A percentile compares a stretch with the other conserved stretches of the same genome.
These are phyloP conservation scores for Oreotragus oreotragus DNA, from an alignment of 2,113 vertebrate genomes.

Conservation along the genomic window DNA sequence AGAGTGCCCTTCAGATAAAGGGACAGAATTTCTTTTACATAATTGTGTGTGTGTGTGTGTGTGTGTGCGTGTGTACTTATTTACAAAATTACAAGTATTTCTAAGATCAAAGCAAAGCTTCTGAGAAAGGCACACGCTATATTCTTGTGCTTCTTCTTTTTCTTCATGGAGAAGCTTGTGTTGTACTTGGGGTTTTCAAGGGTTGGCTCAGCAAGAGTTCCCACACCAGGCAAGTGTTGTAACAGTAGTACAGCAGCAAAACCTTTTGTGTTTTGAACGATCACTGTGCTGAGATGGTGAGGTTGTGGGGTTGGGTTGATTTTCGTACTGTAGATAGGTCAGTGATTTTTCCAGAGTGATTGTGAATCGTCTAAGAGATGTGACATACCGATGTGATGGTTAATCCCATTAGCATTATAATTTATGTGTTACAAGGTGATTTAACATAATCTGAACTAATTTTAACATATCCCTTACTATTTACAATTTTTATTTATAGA, in stretches of 20 bases:
- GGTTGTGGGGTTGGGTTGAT: neutral
- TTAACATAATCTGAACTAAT: constrained; percentile 42
- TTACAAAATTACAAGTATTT: constrained; percentile 46
- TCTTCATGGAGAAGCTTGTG: neutral
- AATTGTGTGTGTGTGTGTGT: neutral
- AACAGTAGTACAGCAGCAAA: neutral
- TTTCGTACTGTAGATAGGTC: neutral
- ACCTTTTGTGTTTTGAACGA: neutral
- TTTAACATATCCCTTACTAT: constrained; percentile 17
- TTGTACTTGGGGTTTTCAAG: neutral
- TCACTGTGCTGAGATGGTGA: neutral
- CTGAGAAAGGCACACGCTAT: neutral
- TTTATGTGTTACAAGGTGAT: neutral
- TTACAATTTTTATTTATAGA: constrained; percentile 24
- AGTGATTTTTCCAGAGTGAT: constrained; percentile 34
- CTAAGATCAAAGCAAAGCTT: constrained; percentile 56
- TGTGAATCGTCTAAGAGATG: neutral
- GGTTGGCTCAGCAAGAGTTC: neutral
- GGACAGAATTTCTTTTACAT: constrained; percentile 53
- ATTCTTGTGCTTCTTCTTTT: constrained; percentile 41
- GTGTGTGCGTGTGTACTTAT: neutral
- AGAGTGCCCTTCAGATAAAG: constrained; percentile 72
- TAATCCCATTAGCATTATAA: neutral
- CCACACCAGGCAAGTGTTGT: neutral
- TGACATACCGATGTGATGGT: neutral